Base-by-base conservation (phyloP, 2,113 vertebrate species). In the Alosa alosa region DNA sequence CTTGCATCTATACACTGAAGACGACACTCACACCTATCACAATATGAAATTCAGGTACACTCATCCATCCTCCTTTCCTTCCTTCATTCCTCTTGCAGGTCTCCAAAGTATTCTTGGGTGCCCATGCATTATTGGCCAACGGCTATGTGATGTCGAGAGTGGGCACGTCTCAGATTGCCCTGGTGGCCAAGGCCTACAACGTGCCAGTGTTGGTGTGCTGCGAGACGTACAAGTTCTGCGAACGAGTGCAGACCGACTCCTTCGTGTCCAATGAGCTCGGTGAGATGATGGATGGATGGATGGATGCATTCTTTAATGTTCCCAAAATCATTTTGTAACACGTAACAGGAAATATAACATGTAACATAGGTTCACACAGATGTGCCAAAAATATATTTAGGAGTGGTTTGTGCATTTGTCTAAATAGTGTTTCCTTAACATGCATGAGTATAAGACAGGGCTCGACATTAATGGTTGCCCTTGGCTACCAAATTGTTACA, bases 201-300 rank as follows among this genome's bases (percentile, higher is more conserved):
- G 98, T 99, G 64, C 97, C 98, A 0, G 97, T 99, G 50, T 94
- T 99, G 90, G 98, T 99, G 90, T 99, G 98, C 95, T 99, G 98
- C 3, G 98, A 99, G 94, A 99, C 98, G 0, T 99, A 99, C 96
- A 99, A 99, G 95, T 99, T 99, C 94, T 99, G 98, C 0, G 98
- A 99, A 89, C 95, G 97, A 20, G 98, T 99, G 86, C 98, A 99
- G 93, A 99, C 98, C 0, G 98, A 99, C 87, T 98, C 98, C 57
- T 99, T 99, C n/a, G 98, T 99, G 87, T 99, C 98, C 88, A 99
- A 99, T 0, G 98, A 99, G 93, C 95, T 99, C 39, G 98, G 98
- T 99, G 96, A 88, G 72, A 78, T 78, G 11, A 31, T 25, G n/a
- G 47, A 44, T 44, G 41, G 41, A 44, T 44, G 41, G 41, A 2